A percentile compares a stretch with the other conserved stretches of the same genome.
Evolutionary conservation across 2,888 invertebrate species (phyloP).

Genomic region (Apodemia duryi): DNA sequence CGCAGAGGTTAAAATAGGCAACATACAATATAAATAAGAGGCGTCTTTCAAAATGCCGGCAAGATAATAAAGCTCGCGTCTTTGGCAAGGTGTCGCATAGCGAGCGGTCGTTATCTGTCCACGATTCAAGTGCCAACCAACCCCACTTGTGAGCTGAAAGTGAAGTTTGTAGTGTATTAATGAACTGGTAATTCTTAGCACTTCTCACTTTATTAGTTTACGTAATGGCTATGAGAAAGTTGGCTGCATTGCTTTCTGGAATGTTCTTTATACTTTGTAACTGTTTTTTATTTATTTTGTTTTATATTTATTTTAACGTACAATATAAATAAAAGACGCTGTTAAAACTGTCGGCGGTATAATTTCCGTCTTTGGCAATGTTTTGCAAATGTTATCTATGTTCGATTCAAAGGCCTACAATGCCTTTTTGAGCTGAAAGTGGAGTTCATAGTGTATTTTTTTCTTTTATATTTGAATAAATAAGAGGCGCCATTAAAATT

Average conservation of each 20-base stretch:
- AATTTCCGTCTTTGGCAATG: constrained; percentile 5
- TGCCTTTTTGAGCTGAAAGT: constrained; percentile 5
- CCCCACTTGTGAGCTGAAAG: constrained; percentile 2
- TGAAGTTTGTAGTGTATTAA: constrained; percentile 4
- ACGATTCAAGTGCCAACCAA: constrained; percentile 10
- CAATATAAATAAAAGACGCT: neutral
- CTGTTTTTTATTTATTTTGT: neutral
- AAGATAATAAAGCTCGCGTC: constrained; percentile 8
- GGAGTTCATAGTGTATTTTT: neutral
- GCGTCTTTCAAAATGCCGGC: constrained; percentile 7
- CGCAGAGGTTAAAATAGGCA: neutral
- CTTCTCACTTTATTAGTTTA: constrained; percentile 9
- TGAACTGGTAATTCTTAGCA: constrained; percentile 4
- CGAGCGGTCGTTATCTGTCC: constrained; percentile 12
- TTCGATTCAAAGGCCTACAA: neutral
- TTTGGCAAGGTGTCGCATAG: constrained; percentile 17
- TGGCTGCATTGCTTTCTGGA: neutral
- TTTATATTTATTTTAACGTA: too few relatives aligned
- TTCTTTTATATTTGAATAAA: too few relatives aligned
- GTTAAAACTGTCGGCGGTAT: constrained; percentile 1
- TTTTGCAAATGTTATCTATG: constrained; percentile 9
- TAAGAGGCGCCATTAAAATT: too few relatives aligned
- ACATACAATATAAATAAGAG: neutral
- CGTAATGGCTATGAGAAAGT: constrained; percentile 5
- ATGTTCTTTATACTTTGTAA: neutral